phyloP scores from a whole-genome alignment of 2,888 invertebrate species.

The Petrophora chlorosata region DNA sequence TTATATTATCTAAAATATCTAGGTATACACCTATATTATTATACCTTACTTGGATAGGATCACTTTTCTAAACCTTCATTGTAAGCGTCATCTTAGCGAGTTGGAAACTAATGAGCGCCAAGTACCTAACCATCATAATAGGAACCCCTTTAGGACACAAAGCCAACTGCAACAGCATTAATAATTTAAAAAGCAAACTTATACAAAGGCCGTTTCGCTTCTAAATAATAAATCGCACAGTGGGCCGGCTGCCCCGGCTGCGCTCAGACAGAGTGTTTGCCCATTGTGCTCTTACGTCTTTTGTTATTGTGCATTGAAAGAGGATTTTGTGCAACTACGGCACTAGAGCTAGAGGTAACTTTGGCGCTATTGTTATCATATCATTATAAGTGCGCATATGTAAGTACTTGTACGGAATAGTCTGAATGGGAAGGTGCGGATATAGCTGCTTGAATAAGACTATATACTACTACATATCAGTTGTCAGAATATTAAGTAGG shows the following conservation, averaged over 20 bases:
- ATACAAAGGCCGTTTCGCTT: conserved; percentile 17
- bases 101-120: conserved; percentile 32
- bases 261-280: conserved; percentile 41
- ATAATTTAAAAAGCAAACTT: conserved; percentile 34
- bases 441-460: background rate
- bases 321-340: conserved; percentile 33
- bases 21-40: no score
- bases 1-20: no score
- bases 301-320: conserved; percentile 45
- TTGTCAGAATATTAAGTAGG: background rate
- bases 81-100: no score
- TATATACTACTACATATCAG: no score
- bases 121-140: conserved; percentile 9
- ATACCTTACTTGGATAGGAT: no score
- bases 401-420: no score
- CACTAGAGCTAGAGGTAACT: conserved; percentile 4
- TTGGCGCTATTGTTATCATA: conserved; percentile 4
- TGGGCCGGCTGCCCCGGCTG: conserved; percentile 20
- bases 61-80: background rate
- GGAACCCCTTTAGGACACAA: conserved; percentile 19
- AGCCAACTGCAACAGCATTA: conserved; percentile 26
- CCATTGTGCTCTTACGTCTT: conserved; percentile 25
- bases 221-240: conserved; percentile 46
- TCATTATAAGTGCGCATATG: no score
- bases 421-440: background rate